Evolutionary conservation across 2,888 invertebrate genomes (phyloP).

Genomic region (Cryptus armator): DNA sequence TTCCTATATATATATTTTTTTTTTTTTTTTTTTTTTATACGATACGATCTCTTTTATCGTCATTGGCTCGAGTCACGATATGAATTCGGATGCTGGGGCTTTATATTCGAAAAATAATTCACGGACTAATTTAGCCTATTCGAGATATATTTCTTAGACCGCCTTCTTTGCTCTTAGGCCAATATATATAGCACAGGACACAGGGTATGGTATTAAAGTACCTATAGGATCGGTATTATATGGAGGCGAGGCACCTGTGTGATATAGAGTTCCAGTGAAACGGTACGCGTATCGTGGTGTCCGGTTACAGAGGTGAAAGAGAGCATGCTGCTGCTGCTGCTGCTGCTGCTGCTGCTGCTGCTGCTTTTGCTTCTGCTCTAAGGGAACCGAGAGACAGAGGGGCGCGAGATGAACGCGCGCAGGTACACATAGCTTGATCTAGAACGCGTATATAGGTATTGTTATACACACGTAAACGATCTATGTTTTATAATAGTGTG

Average conservation of each 20-base stretch:
- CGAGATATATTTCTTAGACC: neutral
- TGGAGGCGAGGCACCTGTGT: constrained; percentile 78
- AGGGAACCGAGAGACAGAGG: constrained; percentile 44
- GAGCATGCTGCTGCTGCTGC: constrained; percentile 59
- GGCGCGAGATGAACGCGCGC: constrained; percentile 47
- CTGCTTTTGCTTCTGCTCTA: constrained; percentile 48
- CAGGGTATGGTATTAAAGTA: neutral
- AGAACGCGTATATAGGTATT: constrained; percentile 2
- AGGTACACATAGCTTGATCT: constrained; percentile 43
- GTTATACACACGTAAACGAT: constrained; percentile 43
- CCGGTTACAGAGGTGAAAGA: constrained; percentile 77
- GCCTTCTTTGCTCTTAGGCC: neutral
- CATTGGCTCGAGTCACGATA: constrained; percentile 18
- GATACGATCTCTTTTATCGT: constrained; percentile 7
- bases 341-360: constrained; percentile 61
- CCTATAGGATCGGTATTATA: constrained; percentile 17
- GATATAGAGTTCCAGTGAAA: constrained; percentile 83
- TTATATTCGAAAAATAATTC: neutral
- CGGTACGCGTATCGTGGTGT: constrained; percentile 79
- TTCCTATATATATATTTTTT: neutral
- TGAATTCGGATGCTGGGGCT: neutral
- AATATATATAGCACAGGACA: neutral
- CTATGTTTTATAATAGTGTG: constrained; percentile 45
- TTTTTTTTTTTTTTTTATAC: no score
- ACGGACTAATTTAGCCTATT: neutral